Percentiles rank a stretch among this genome's conserved stretches.
These are phyloP conservation scores for Melanerpes aurifrons DNA, from an alignment of 2,113 vertebrate genomes.

Conservation along the genomic window DNA sequence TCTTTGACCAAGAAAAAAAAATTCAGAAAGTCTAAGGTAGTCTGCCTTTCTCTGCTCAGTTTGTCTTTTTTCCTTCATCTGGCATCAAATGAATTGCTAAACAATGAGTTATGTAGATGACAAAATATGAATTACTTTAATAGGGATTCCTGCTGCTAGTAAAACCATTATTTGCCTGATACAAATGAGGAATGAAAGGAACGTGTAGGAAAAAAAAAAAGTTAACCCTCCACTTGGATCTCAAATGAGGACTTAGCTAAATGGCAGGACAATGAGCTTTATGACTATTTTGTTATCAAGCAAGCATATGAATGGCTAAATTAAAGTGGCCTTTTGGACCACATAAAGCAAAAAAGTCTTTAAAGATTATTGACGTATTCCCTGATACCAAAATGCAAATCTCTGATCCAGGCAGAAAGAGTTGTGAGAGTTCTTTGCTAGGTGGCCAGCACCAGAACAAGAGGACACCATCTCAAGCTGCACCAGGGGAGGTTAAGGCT, in stretches of 20 bases:
- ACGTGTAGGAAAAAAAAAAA: background rate
- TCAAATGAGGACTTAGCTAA: background rate
- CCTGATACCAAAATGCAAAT: background rate
- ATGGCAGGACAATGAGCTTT: background rate
- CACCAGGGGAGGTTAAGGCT: too few relatives aligned
- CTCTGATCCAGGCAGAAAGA: background rate
- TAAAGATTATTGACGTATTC: background rate
- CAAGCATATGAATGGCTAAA: background rate
- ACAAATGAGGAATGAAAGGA: slow-evolving; percentile 9
- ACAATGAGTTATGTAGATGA: background rate
- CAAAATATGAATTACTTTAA: slow-evolving; percentile 22
- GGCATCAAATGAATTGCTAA: slow-evolving; percentile 10
- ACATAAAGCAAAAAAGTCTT: background rate
- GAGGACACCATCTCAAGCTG: too few relatives aligned
- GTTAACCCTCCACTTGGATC: background rate
- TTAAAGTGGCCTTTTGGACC: background rate
- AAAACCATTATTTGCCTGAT: background rate
- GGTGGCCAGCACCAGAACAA: background rate
- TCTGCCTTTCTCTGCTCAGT: background rate
- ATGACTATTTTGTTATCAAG: background rate
- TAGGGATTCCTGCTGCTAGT: background rate
- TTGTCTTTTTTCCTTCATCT: background rate
- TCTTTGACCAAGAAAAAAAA: slow-evolving; percentile 1
- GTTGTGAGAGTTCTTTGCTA: background rate
- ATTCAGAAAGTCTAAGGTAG: background rate